Conservation (phyloP, 2,113 vertebrate species). For the Podiceps cristatus region DNA sequence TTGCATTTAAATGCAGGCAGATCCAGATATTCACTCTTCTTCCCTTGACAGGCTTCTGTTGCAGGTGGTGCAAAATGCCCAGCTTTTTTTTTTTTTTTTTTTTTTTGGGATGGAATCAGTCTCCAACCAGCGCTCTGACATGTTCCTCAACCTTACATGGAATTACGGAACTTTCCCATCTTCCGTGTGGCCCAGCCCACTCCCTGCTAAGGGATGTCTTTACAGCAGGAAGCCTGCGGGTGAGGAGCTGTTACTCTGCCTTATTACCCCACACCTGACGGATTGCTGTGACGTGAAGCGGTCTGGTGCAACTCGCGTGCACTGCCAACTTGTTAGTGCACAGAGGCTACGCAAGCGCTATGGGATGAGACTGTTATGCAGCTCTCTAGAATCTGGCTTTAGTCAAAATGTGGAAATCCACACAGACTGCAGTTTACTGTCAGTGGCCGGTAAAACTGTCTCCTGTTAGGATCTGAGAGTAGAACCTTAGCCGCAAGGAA, state of each 20-base stretch:
- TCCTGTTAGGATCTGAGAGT: neutral
- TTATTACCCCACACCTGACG: neutral
- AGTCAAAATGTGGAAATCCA: neutral
- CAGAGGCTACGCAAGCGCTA: too few species aligned
- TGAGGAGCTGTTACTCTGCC: neutral
- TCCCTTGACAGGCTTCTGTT: constrained; percentile 2
- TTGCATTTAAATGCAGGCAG: constrained; percentile 28
- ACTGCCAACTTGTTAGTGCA: neutral
- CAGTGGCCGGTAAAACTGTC: neutral
- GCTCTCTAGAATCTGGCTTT: neutral
- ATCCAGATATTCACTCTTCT: constrained; percentile 25
- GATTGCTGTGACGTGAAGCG: neutral
- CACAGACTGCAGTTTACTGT: neutral
- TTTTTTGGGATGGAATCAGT: neutral
- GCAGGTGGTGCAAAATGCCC: constrained; percentile 9
- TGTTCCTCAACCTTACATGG: neutral
- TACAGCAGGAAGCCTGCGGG: neutral
- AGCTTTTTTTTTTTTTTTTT: neutral
- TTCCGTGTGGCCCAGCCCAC: neutral
- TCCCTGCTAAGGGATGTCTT: rapidly evolving
- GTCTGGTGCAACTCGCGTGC: neutral
- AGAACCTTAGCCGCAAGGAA: neutral
- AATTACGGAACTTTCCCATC: neutral
- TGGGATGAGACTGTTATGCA: neutral
- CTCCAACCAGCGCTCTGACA: neutral